Conservation (phyloP, 2,113 vertebrate genomes). For the Oxyura jamaicensis region DNA sequence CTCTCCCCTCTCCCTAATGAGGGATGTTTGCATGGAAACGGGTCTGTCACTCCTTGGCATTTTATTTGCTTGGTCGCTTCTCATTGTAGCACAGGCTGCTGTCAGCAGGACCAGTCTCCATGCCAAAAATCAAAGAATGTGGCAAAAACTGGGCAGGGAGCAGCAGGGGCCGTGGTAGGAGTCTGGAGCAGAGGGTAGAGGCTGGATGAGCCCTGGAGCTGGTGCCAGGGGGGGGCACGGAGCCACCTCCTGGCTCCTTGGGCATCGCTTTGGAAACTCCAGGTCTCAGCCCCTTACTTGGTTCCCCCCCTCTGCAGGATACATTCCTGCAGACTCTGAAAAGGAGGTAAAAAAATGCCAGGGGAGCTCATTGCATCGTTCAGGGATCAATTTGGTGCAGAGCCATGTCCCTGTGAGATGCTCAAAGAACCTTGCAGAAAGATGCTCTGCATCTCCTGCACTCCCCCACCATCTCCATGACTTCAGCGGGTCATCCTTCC, state of each 20-base stretch:
- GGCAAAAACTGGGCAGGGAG: neutral
- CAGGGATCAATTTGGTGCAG: neutral
- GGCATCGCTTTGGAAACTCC: rapidly evolving
- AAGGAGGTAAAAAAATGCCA: neutral
- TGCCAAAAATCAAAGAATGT: neutral
- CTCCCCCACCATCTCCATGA: rapidly evolving
- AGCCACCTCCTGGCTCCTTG: neutral
- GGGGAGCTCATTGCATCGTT: neutral
- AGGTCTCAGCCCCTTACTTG: neutral
- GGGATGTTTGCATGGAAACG: neutral
- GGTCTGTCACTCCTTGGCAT: neutral
- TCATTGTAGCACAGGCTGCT: too few relatives aligned
- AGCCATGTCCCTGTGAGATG: neutral
- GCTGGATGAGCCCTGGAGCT: neutral
- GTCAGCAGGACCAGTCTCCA: neutral
- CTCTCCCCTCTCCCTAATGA: neutral
- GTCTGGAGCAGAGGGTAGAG: neutral
- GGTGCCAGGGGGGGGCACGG: neutral
- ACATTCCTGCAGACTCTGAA: neutral
- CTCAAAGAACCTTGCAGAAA: neutral
- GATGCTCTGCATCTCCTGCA: neutral
- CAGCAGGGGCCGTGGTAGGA: neutral
- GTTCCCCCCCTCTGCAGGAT: neutral
- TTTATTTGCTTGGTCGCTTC: neutral
- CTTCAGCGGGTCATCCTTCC: neutral